Evolutionary conservation across 2,888 invertebrate genomes (phyloP).

Genomic region (Nymphalis urticae): DNA sequence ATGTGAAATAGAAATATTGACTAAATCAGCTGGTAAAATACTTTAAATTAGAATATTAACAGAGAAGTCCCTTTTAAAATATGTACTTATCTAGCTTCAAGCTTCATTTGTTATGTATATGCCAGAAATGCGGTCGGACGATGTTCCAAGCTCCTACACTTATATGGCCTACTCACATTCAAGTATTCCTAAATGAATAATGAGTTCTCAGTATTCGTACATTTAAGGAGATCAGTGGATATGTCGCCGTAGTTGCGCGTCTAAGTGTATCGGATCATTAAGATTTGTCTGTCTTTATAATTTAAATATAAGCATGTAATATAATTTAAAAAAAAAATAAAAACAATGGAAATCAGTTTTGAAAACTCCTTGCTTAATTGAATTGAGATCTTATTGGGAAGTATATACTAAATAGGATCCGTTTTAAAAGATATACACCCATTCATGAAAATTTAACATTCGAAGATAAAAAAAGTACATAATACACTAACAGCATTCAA

Average conservation of each 20-base stretch:
- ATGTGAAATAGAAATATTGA: too few species aligned
- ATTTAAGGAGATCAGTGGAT: conserved; percentile 39
- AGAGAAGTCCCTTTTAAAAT: neutral
- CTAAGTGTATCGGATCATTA: conserved; percentile 1
- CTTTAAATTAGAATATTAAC: neutral
- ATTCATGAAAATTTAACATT: too few species aligned
- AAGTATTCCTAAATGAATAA: conserved; percentile 45
- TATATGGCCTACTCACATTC: conserved; percentile 36
- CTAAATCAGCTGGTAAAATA: neutral
- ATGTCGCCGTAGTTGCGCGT: conserved; percentile 23
- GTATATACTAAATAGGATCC: too few species aligned
- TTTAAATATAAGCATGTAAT: neutral
- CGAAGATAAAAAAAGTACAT: too few species aligned
- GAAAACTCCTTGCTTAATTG: too few species aligned
- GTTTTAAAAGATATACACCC: too few species aligned
- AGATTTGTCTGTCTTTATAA: conserved; percentile 2
- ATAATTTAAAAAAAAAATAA: too few species aligned
- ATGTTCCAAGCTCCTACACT: conserved; percentile 5
- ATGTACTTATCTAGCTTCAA: conserved; percentile 6
- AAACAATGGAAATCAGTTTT: too few species aligned
- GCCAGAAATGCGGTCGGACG: conserved; percentile 25
- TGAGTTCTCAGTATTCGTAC: conserved; percentile 42
- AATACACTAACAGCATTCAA: too few species aligned
- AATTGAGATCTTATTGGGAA: too few species aligned
- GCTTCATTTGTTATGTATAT: conserved; percentile 25